These are phyloP conservation scores for Metalampra italica DNA, from an alignment of 2,888 invertebrate species.

Conservation along the genomic window DNA sequence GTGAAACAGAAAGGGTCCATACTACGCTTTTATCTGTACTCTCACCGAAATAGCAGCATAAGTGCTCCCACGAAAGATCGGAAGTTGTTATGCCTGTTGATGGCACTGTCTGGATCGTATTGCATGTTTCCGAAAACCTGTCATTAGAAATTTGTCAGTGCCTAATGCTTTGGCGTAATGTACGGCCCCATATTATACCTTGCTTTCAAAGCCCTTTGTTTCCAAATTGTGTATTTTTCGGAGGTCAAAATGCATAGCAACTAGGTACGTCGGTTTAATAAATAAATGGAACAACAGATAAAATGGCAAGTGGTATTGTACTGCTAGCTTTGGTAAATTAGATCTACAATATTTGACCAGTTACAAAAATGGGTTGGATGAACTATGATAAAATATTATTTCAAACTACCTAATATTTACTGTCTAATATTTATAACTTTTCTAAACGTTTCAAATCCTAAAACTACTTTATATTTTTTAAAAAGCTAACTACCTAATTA, in stretches of 20 bases:
- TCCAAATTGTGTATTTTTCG: not conserved
- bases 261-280: no score
- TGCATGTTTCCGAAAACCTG: slow-evolving; percentile 97
- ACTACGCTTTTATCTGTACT: slow-evolving; percentile 38
- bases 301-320: no score
- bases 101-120: slow-evolving; percentile 89
- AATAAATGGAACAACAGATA: no score
- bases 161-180: slow-evolving; percentile 14
- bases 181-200: not conserved
- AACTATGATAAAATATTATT: no score
- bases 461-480: no score
- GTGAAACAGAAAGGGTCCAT: slow-evolving; percentile 26
- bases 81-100: slow-evolving; percentile 98
- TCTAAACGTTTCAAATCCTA: no score
- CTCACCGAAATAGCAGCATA: slow-evolving; percentile 95
- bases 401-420: no score
- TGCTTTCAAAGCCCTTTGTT: not conserved
- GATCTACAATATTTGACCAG: no score
- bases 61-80: slow-evolving; percentile 94
- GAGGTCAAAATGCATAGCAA: not conserved
- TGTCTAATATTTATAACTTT: no score
- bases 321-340: no score
- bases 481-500: no score
- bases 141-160: slow-evolving; percentile 57
- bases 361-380: no score